Conservation (phyloP, 1,140 invertebrate genomes). For the Chironomus tepperi region DNA sequence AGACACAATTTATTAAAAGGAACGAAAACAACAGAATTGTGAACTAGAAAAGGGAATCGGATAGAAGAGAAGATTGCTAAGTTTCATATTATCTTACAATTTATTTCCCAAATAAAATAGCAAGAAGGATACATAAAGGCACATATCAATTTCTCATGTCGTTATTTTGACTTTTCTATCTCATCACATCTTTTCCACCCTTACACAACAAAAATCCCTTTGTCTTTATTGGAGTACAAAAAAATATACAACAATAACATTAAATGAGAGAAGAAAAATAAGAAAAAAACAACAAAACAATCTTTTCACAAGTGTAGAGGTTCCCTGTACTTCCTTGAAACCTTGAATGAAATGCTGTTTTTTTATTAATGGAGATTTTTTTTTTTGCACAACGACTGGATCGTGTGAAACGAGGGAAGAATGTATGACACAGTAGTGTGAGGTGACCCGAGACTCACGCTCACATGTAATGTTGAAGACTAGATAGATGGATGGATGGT, state of each 20-base stretch:
- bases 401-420: no score
- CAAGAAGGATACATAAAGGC: neutral
- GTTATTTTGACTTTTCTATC: neutral
- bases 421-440: no score
- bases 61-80: neutral
- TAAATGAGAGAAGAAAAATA: neutral
- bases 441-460: no score
- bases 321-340: neutral
- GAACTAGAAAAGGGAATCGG: no score
- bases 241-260: neutral
- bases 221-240: neutral
- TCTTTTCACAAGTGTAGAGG: neutral
- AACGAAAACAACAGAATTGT: no score
- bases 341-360: neutral
- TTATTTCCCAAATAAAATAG: neutral
- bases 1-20: no score
- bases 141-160: neutral
- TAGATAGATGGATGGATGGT: no score
- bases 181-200: neutral
- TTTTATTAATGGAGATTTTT: neutral
- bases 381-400: no score
- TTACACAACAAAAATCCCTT: constrained; percentile 18
- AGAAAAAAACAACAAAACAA: neutral
- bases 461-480: no score
- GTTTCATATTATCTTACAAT: constrained; percentile 2